Base-by-base conservation (phyloP, 2,797 vertebrate species). In the Sebastes nivosus region DNA sequence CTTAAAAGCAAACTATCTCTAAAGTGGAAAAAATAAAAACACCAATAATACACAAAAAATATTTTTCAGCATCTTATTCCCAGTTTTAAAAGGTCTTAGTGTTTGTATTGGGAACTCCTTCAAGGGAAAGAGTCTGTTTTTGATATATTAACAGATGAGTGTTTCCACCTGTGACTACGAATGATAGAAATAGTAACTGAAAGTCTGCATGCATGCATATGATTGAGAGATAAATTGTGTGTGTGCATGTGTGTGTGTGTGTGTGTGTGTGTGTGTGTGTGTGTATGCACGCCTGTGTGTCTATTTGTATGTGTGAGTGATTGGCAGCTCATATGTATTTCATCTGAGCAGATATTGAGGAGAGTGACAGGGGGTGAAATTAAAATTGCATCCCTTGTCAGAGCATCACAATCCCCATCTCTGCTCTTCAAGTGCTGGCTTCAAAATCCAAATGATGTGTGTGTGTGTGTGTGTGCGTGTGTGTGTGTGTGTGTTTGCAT, bases 311-410 rank as follows among this genome's bases (percentile, higher is more conserved):
- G 69, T 73, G 79, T 67, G 84, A 76, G 81, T 95, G 95, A 96
- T 90, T 95, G 95, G 92, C 95, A 95, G 89, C 84, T 94, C 88
- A 92, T 93, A 95, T 94, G 92, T 94, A 91, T 94, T 91, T 92
- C 89, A 90, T 93, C 85, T 85, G 83, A 84, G 86, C 34, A 79
- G 82, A 88, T 92, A 92, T 84, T 89, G 91, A 89, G 72, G 12
- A 81, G 86, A 94, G 85, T 95, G 95, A 95, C 95, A 95, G 91
- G 88, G 92, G 90, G 92, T 94, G 91, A 95, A 95, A 96, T 96
- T 96, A 95, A 95, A 96, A 95, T 94, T 93, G 92, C 93, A 91
- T 94, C 87, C 90, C 93, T 88, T 92, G 94, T 94, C 94, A 93
- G 83, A 75, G 82, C 91, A 83, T 93, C 87, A 92, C 87, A 94